These are phyloP conservation scores for Phrynocephalus guinanensis DNA, from an alignment of 2,797 vertebrate genomes.

Conservation along the genomic window DNA sequence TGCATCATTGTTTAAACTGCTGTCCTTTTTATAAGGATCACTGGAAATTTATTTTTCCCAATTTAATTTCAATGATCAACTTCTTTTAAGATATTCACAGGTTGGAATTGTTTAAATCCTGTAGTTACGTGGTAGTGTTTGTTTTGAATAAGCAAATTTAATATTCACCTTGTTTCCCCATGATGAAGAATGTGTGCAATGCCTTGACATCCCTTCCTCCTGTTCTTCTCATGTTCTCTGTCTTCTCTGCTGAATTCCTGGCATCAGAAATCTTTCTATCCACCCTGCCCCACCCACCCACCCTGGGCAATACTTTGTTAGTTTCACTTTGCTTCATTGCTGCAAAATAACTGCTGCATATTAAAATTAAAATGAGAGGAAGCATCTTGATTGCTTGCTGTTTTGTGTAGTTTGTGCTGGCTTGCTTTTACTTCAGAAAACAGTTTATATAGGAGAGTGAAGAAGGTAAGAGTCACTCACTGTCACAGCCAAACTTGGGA, in stretches of 20 bases:
- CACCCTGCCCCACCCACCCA: neutral
- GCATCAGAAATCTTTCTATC: constrained; percentile 38
- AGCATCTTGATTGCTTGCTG: constrained; percentile 18
- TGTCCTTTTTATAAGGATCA: neutral
- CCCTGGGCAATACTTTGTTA: constrained; percentile 19
- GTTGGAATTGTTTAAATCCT: neutral
- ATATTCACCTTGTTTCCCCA: constrained; percentile 35
- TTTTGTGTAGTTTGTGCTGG: constrained; percentile 39
- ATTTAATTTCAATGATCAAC: neutral
- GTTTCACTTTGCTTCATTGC: constrained; percentile 53
- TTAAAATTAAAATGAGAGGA: constrained; percentile 48
- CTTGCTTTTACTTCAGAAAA: constrained; percentile 48
- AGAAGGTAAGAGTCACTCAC: constrained; percentile 56
- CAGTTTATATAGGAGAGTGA: constrained; percentile 54
- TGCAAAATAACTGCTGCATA: constrained; percentile 47
- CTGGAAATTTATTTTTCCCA: neutral
- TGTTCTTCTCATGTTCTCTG: constrained; percentile 47
- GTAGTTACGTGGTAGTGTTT: constrained; percentile 17
- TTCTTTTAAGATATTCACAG: neutral
- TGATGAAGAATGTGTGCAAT: constrained; percentile 47
- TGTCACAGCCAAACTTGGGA: constrained; percentile 50
- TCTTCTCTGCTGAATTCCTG: constrained; percentile 56
- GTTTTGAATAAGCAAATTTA: constrained; percentile 13
- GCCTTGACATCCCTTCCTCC: constrained; percentile 41
- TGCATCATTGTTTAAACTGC: neutral